These are phyloP conservation scores for Umimayanthus kanabou DNA, from an alignment of 92 coral and sea anemone species.

Conservation along the genomic window DNA sequence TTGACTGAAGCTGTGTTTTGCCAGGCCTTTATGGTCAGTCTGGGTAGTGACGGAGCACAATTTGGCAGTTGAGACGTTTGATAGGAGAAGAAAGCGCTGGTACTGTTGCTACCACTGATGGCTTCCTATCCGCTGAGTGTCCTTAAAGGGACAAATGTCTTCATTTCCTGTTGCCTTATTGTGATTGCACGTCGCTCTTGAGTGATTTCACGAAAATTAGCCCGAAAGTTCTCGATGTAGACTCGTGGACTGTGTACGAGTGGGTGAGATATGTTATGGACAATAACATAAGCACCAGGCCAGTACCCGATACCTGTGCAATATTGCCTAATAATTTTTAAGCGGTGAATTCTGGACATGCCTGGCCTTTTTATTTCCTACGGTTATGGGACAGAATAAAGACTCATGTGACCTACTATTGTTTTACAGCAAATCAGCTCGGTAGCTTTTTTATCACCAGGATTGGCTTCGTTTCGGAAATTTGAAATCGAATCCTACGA, in stretches of 20 bases:
- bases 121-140: slow-evolving; percentile 31
- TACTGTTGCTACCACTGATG: slow-evolving; percentile 24
- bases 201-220: slow-evolving; percentile 43
- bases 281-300: not conserved
- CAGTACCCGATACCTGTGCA: not conserved
- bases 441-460: not conserved
- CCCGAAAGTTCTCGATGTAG: not conserved
- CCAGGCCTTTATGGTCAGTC: not conserved
- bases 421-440: slow-evolving; percentile 36
- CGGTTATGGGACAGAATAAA: slow-evolving; percentile 39
- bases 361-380: slow-evolving; percentile 48
- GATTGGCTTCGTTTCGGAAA: not conserved
- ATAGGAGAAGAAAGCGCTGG: not conserved
- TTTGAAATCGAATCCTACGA: slow-evolving; percentile 15
- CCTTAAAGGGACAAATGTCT: slow-evolving; percentile 35
- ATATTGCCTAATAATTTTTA: slow-evolving; percentile 16
- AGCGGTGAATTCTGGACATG: slow-evolving; percentile 41
- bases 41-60: slow-evolving; percentile 14
- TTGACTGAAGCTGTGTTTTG: not conserved
- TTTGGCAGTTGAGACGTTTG: slow-evolving; percentile 24
- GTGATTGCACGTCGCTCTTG: slow-evolving; percentile 39
- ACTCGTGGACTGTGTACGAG: not conserved
- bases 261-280: not conserved
- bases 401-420: slow-evolving; percentile 40
- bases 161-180: slow-evolving; percentile 45